These are phyloP conservation scores for Stichopus chloronotus DNA, from an alignment of 35 echinoderm and acorn worm species.

Conservation along the genomic window DNA sequence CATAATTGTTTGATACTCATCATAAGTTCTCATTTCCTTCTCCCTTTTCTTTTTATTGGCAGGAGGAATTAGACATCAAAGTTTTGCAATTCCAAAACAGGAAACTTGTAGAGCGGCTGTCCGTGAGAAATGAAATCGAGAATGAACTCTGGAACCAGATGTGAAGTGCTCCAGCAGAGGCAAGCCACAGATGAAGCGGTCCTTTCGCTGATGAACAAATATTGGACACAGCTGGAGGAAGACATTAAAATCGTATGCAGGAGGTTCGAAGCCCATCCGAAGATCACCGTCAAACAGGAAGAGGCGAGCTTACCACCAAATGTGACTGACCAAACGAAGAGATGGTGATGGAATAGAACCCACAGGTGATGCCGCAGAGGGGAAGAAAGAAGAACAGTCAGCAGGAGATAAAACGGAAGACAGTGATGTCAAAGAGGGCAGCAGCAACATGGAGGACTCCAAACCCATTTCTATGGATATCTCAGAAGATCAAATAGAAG, in stretches of 20 bases:
- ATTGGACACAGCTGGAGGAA: slow-evolving; percentile 98
- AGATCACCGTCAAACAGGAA: background rate
- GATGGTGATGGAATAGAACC: slow-evolving; percentile 20
- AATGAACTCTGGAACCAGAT: slow-evolving; percentile 89
- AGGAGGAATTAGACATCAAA: slow-evolving; percentile 75
- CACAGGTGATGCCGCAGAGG: slow-evolving; percentile 37
- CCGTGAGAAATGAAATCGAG: slow-evolving; percentile 69
- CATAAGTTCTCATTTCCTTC: too few relatives aligned
- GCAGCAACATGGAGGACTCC: background rate
- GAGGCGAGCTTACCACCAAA: background rate
- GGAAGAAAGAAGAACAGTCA: slow-evolving; percentile 10
- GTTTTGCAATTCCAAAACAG: slow-evolving; percentile 93
- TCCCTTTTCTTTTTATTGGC: too few relatives aligned
- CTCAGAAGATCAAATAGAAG: background rate
- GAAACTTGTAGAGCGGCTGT: slow-evolving; percentile 81
- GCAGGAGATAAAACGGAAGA: background rate
- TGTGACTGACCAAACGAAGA: background rate
- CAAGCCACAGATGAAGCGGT: slow-evolving; percentile 90
- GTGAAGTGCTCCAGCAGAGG: slow-evolving; percentile 73
- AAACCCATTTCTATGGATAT: too few relatives aligned
- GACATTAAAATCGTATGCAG: slow-evolving; percentile 80
- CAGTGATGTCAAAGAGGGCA: slow-evolving; percentile 30
- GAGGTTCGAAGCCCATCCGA: slow-evolving; percentile 48
- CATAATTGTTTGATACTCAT: too few relatives aligned
- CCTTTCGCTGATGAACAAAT: slow-evolving; percentile 93